Evolutionary conservation across 2,797 vertebrate species (phyloP), one percentile per base, ranked within the genome.

Genomic region (Pygocentrus nattereri): DNA sequence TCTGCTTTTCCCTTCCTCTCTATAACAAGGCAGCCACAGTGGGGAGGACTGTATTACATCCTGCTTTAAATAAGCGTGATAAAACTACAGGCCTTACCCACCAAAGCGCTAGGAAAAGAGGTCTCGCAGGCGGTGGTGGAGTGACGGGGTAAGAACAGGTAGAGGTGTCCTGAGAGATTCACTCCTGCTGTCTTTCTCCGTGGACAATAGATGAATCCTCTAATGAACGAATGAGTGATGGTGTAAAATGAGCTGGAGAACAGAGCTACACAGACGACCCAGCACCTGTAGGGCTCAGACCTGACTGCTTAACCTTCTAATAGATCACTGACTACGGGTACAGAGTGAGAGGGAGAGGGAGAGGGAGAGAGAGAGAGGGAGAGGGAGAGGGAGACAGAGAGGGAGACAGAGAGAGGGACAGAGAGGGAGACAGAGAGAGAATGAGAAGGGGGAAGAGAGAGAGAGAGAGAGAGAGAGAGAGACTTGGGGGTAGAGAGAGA

Each of bases 291-390:
- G 2, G 49, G 31, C 11, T 52, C 38, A 49, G 27, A 67, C 61
- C 62, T 4, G 8, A 38, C 64, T 74, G 44, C 54, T 67, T 25
- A 71, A 11, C 58, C 77, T 69, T 62, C 56, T 34, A 41, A 74
- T 69, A 74, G 56, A 79, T 79, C 79, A 54, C 58, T 44, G 64
- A 78, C 56, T 58, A 6, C n/a, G 25, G 23, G 50, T 67, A 59
- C 16, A 18, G 23, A 62, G 61, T 31, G 27, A 62, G 61, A 62
- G 61, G 31, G 27, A 25, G 21, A 3, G 4, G 25, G 21, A 18
- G 68, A 18, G 15, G 27, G 19, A 50, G 4, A 13, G 1, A 23
- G 72, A 44, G 30, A 80, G 16, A 50, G 11, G 1, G 11, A 6
- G 34, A 6, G 6, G 34, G 34, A 38, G 3, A 38, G 34, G 38